Conservation (phyloP, 2,888 invertebrate species). For the Oeneis ivallda region DNA sequence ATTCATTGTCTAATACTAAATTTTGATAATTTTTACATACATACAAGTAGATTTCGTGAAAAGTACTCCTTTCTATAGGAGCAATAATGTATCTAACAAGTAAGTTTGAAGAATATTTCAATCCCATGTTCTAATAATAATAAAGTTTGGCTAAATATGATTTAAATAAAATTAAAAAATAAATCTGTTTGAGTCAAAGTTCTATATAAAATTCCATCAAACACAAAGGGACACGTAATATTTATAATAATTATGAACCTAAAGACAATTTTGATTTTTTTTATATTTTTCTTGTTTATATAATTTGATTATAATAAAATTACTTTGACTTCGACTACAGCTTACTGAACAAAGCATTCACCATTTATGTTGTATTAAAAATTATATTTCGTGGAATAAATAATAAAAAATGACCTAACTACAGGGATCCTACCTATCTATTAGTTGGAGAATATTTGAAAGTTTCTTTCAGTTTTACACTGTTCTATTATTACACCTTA, state of each 20-base stretch:
- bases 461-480: neutral
- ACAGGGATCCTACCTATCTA: neutral
- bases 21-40: conserved; percentile 72
- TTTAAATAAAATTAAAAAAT: neutral
- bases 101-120: conserved; percentile 15
- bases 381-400: conserved; percentile 5
- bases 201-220: neutral
- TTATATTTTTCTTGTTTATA: neutral
- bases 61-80: conserved; percentile 39
- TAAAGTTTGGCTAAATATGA: too few relatives aligned
- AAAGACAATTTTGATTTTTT: too few relatives aligned
- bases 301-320: too few relatives aligned
- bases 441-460: conserved; percentile 6
- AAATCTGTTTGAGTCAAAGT: conserved; percentile 7
- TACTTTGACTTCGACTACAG: neutral
- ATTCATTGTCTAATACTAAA: conserved; percentile 78
- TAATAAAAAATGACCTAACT: neutral
- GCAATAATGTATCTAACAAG: conserved; percentile 31
- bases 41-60: conserved; percentile 61
- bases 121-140: neutral
- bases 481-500: conserved; percentile 23
- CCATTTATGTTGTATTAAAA: neutral
- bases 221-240: neutral
- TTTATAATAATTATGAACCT: too few relatives aligned
- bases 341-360: neutral